These are phyloP conservation scores for Microtus montanus DNA, from an alignment of 2,113 vertebrate species.

Conservation along the genomic window DNA sequence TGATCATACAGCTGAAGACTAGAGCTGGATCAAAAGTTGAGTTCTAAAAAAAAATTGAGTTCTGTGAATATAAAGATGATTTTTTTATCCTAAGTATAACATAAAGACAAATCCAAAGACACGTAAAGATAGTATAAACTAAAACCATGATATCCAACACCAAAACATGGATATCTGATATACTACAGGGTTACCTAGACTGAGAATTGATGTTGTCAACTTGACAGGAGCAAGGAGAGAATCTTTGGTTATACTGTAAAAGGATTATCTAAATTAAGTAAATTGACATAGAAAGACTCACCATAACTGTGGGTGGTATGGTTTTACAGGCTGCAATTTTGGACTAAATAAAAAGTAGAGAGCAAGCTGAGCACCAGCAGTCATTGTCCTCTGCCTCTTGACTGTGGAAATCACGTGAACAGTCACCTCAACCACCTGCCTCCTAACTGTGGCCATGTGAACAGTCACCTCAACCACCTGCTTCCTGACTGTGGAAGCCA, in stretches of 20 bases:
- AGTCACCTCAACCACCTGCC: no score
- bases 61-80: not conserved
- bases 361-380: not conserved
- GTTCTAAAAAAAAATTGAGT: not conserved
- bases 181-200: rapidly evolving
- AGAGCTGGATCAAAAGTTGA: not conserved
- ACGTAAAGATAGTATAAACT: not conserved
- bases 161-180: rapidly evolving
- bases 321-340: not conserved
- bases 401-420: no score
- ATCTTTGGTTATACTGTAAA: not conserved
- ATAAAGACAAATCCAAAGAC: not conserved
- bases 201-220: not conserved
- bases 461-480: no score
- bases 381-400: not conserved
- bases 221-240: not conserved
- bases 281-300: not conserved
- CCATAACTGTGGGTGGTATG: not conserved
- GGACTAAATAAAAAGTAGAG: not conserved
- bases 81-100: not conserved
- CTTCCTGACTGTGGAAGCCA: not conserved
- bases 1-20: not conserved
- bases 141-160: rapidly evolving
- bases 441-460: no score
- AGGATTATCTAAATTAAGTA: not conserved